Evolutionary conservation across 2,113 vertebrate species (phyloP).

Genomic region (Nothoprocta perdicaria): DNA sequence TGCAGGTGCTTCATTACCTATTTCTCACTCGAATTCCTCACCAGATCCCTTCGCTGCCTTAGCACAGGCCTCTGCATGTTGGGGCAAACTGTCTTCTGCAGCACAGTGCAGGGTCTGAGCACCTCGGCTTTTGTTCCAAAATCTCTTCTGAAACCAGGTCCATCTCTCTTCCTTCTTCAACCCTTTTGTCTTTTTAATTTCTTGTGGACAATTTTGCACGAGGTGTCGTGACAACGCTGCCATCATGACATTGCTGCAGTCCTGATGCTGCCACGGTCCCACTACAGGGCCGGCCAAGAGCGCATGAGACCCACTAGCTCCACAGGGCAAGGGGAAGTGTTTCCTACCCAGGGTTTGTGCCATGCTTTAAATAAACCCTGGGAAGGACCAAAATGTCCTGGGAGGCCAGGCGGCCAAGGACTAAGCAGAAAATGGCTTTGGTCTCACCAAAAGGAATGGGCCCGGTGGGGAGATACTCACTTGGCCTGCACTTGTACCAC

Average conservation of each 20-base stretch:
- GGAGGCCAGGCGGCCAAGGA: background rate
- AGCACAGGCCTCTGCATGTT: constrained; percentile 23
- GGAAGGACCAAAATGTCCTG: background rate
- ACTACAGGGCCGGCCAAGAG: fast-evolving
- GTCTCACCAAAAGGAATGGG: background rate
- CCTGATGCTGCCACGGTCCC: background rate
- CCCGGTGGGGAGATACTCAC: constrained; percentile 75
- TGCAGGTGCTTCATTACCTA: constrained; percentile 22
- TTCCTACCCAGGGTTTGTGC: background rate
- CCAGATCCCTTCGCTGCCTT: constrained; percentile 2
- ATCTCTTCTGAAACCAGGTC: background rate
- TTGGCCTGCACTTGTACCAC: constrained; percentile 91
- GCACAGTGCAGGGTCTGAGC: background rate
- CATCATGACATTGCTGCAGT: too few relatives aligned
- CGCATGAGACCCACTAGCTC: background rate
- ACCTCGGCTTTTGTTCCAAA: constrained; percentile 8
- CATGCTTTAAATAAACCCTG: background rate
- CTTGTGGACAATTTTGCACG: background rate
- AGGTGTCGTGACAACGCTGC: too few relatives aligned
- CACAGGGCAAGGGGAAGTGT: fast-evolving
- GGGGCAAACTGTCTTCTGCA: background rate
- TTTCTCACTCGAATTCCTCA: constrained; percentile 48
- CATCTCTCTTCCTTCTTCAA: background rate
- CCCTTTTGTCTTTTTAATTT: background rate
- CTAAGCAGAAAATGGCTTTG: background rate